Base-by-base conservation (phyloP, 2,113 vertebrate species). In the Agelaius tricolor region DNA sequence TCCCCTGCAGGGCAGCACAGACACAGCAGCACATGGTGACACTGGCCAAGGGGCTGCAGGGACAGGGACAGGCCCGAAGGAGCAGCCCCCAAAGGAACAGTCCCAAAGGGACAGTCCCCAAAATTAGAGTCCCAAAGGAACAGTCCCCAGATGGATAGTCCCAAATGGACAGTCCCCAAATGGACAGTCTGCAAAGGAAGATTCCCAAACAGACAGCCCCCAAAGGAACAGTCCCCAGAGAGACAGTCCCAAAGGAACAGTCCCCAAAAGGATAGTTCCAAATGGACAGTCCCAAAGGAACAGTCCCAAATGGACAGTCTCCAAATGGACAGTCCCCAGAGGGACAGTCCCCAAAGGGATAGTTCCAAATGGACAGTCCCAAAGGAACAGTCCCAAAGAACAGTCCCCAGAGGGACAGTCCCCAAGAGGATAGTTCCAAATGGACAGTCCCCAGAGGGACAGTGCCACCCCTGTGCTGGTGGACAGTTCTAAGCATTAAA, bases 1-100 rank as follows among this genome's bases (percentile, higher is more conserved):
- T 99, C 99, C 39, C 99, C 99, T 99, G 91, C 81, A 43, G 4
- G 71, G 76, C 68, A 81, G 54, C 39, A 54, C 67, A 83, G 22
- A 55, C 33, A 27, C 71, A 69, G 54, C 23, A 51, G 31, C 51
- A 37, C 2, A 5, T 0, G 6, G 52, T 58, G 66, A 72, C 43
- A 6, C 52, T 16, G 21, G 27, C 21, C 24, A 14, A 21, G 2
- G 14, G 46, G 47, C 51, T 69, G 7, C 68, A 9, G 6, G 6
- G 21, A 10, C 7, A 39, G 3, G 19, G 47, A 24, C 28, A 30
- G 52, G 6, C 21, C 68, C 68, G 9, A 23, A 71, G 14, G 28
- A 5, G 28, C 26, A 30, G 47, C 13, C 47, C 28, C 13, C 14
- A 22, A 35, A 46, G 20, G 6, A 22, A 24, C 12, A 49, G 12